Base-by-base conservation (phyloP, 2,888 invertebrate genomes). In the Agrotis segetum region DNA sequence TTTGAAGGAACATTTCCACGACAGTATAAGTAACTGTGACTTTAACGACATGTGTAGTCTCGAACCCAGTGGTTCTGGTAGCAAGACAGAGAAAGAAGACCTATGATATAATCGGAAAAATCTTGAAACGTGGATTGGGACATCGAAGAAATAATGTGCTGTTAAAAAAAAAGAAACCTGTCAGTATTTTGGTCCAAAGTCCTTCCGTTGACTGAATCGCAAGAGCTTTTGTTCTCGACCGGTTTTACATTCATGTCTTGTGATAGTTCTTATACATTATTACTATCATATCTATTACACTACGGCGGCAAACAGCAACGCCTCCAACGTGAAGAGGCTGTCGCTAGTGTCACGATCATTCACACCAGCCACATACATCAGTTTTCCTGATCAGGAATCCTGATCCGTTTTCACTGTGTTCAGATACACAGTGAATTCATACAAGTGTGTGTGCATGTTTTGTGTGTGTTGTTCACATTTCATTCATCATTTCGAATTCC, bases 1-100 rank as follows among this genome's bases (percentile, higher is more conserved):
- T 49, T 92, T 98, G 85, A 95, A 94, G 71, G 87, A 96, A 40
- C 91, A 96, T 67, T 98, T 97, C 88, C 93, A 95, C 56, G 93
- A 97, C 34, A 97, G 97, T 67, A 94, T 97, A 71, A 91, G 97
- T 60, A 96, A 97, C 77, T 98, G 98, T 91, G 93, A 97, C 87
- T 97, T 98, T 84, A 90, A 97, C 29, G 94, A 97, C 76, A 97
- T 98, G 94, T 98, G 98, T 88, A 92, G 88, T 52, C 74, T 94
- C 16, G 81, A 83, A 14, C 19, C 34, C 1, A 67, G 73, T 24
- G 49, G 19, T 19, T 61, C 56, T 14, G 17, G 47, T 9, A 77
- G 46, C n/a, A 55, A 67, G n/a, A 21, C 5, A 50, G 46, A 19
- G n/a, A 7, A 40, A 47, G 29, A 29, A 21, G 17, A 9, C 7